Evolutionary conservation across 92 coral and sea anemone species (phyloP), one percentile per base, ranked within the genome.

Genomic region (Metridium senile): DNA sequence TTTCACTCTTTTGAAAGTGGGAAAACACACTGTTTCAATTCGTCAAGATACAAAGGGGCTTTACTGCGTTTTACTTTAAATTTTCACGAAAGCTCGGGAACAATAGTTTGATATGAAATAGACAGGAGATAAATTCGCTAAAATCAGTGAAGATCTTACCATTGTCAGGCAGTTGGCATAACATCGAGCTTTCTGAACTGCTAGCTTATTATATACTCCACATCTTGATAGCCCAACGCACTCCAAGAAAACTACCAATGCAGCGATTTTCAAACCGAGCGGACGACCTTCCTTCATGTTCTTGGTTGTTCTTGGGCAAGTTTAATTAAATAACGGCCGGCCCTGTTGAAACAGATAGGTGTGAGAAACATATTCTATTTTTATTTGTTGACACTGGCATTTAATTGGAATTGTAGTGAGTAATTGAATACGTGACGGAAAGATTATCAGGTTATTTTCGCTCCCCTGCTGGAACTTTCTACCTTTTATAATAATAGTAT

Each of bases 141-240:
- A n/a, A n/a, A n/a, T n/a, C n/a, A n/a, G n/a, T n/a, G n/a, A n/a
- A n/a, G n/a, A 28, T 21, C 69, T 63, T 30, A 63, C 69, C 39
- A 73, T 62, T 58, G 78, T 57, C 18, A 73, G 54, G 29, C 89
- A 85, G 71, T 85, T 80, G 61, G 85, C 89, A 25, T 46, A 65
- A 33, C 89, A 85, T 19, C 89, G 77, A 25, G 89, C 85, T 22
- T 68, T 68, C 10, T 59, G 56, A 20, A 59, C 62, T 7, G 7
- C 7, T 57, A 7, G 11, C 33, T 73, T 22, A 23, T 34, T 8
- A 46, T 56, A 73, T 18, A 33, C 54, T 7, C 31, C 30, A 23
- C 58, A 19, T 35, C 34, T 31, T 11, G 23, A 26, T 16, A 58
- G 9, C 23, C 57, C 53, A 21, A 1, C 7, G 54, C 32, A 58